Base-by-base conservation (phyloP, 2,888 invertebrate genomes). In the Malachius bipustulatus region DNA sequence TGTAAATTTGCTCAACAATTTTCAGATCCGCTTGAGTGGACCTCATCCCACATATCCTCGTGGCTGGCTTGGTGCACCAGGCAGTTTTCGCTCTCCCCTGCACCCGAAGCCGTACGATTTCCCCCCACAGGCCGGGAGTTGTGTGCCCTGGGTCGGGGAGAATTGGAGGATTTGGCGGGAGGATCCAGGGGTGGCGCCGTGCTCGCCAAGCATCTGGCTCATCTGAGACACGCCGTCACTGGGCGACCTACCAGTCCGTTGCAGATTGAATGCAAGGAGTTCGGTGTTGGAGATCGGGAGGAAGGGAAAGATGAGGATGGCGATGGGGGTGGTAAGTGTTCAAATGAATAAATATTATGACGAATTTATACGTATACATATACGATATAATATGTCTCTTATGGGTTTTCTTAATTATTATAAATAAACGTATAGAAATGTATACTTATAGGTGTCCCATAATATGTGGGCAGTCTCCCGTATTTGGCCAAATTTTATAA, bases 21-120 rank as follows among this genome's bases (percentile, higher is more conserved):
- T 54, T 24, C 52, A 72, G 77, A 78, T 67, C 77, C 77, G 14
- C 63, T 67, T 32, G 73, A 71, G 52, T 78, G 78, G 78, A 69
- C 62, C 39, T 51, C 60, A 10, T 59, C 58, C 16, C 70, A 78
- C 55, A 71, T 78, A 41, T 59, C 60, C 37, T 66, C 67, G 30
- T 78, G 77, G 78, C 56, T 78, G 30, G 57, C 60, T 27, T 78
- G 77, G 77, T 69, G 72, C 48, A 64, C 68, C 16, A 64, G 64
- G 34, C 69, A 71, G 47, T 76, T 77, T 50, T 62, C 69, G 26
- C 64, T 78, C 39, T 62, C 64, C 30, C 71, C 71, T 4, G 52
- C 60, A 40, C 72, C 73, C 24, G 65, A 67, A 45, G 50, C 64
- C 2, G 45, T 58, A 13, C 60, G 66, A 44, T 71, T 77, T 53